Percentiles rank a stretch among this genome's conserved stretches.
Conservation (phyloP, 2,888 invertebrate species). For the Cheilosia soror region DNA sequence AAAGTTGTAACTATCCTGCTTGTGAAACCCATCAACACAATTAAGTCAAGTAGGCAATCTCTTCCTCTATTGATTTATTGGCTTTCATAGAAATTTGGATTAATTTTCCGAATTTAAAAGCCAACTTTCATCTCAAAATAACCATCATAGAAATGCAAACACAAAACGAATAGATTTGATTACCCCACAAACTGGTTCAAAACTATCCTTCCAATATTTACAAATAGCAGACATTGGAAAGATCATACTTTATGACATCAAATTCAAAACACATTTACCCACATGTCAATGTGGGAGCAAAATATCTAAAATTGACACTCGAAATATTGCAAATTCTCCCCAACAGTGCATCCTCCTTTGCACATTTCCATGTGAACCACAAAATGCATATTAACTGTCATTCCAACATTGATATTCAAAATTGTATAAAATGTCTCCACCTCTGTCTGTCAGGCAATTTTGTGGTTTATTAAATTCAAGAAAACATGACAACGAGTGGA, state of each 20-base stretch:
- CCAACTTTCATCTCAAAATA: no score
- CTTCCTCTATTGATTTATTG: no score
- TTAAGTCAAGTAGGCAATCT: no score
- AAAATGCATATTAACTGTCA: slow-evolving; percentile 52
- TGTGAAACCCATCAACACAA: no score
- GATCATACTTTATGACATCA: slow-evolving; percentile 24
- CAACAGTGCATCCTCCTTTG: neutral
- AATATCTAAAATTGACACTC: slow-evolving; percentile 5
- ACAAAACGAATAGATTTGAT: neutral
- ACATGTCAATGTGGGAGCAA: slow-evolving; percentile 8
- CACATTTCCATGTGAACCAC: neutral
- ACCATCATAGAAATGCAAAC: neutral
- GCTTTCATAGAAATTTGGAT: no score
- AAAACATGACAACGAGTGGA: slow-evolving; percentile 40
- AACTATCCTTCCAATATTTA: slow-evolving; percentile 7
- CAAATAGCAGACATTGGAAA: slow-evolving; percentile 5
- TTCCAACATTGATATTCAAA: slow-evolving; percentile 56
- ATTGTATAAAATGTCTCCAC: slow-evolving; percentile 69
- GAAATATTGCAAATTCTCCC: neutral
- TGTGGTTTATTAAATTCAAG: slow-evolving; percentile 68
- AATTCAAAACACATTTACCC: slow-evolving; percentile 9
- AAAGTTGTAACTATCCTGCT: no score
- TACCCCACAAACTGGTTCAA: slow-evolving; percentile 15
- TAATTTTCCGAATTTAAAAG: no score
- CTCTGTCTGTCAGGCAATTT: slow-evolving; percentile 48